Base-by-base conservation (phyloP, 1,140 invertebrate species). In the Drosophila jambulina region DNA sequence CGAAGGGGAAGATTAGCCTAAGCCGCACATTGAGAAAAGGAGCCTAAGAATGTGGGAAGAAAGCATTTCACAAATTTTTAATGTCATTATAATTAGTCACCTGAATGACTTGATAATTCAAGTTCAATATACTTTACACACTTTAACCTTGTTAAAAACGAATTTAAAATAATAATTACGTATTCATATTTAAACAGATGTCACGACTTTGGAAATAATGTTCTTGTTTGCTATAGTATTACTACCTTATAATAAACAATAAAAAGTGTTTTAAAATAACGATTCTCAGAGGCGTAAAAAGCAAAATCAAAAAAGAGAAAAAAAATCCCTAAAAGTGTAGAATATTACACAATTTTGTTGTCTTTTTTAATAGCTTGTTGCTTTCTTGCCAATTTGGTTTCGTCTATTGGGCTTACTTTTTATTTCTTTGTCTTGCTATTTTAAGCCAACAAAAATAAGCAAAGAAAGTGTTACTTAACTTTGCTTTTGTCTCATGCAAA, bases 381-480 rank as follows among this genome's bases (percentile, higher is more conserved):
- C 49, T 54, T 38, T 70, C 15, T 10, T 71, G 68, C 25, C 68
- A 69, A 69, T 71, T 69, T 48, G 63, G 34, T 40, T 64, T 57
- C 27, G 36, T 21, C 13, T 34, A 32, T 58, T 61, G 53, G 62
- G 43, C 38, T 80, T 76, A 32, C 51, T 40, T 69, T 75, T 74
- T 46, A 65, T 64, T 59, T 54, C 36, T 38, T 53, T 75, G 63
- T 38, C 21, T 36, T 70, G 38, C 57, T 83, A 83, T 75, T 84
- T 76, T 58, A 79, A 77, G 51, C 38, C 40, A 57, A 58, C 64
- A 53, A 67, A 63, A 70, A 69, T 60, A 63, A 68, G 32, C 56
- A 29, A 32, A 49, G 60, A 38, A 62, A 80, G 56, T 65, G 51
- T 74, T 80, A 68, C 45, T 75, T 75, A 75, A 64, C 29, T 21